Base-by-base conservation (phyloP, 1,140 invertebrate genomes). In the Ceratina calcarata region DNA sequence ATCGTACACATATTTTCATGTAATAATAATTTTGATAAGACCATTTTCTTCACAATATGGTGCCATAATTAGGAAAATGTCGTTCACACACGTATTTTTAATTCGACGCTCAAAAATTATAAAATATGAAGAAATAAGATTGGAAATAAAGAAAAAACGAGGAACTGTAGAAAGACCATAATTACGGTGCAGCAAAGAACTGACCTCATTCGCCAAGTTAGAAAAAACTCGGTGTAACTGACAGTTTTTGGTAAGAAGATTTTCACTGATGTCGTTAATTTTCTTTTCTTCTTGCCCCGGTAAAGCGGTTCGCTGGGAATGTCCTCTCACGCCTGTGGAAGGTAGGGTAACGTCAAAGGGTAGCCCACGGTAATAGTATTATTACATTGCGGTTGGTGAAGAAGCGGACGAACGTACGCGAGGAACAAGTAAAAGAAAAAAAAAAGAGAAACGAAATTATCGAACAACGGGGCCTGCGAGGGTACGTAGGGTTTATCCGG, bases 161-260 rank as follows among this genome's bases (percentile, higher is more conserved):
- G 20, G 55, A 24, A 20, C 62, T 18, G 15, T n/a, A 64, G 76
- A 72, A 81, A 76, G 71, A 67, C 51, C 53, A 37, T 37, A 80
- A 84, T 80, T 78, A 83, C 72, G 57, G 71, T n/a, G 74, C 57
- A 84, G 80, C 77, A 85, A 79, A 84, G 68, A 57, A 24, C 58
- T 61, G 70, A 70, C 61, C 55, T 68, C 20, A 49, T 27, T 61
- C 0, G 13, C 8, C 51, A n/a, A 20, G 55, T 3, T 2, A 32
- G 12, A 58, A 72, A 69, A 69, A 78, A 61, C 22, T 55, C 60
- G 68, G 57, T 51, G 37, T 27, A 65, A 45, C 77, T 27, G 22
- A 49, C 10, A 60, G 61, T 79, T 79, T 79, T 74, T 66, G 62
- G 70, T 58, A 66, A 74, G 45, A 72, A 78, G 77, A 73, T 79